Evolutionary conservation across 2,888 invertebrate genomes (phyloP).

Genomic region (Monoplex corrugatus): DNA sequence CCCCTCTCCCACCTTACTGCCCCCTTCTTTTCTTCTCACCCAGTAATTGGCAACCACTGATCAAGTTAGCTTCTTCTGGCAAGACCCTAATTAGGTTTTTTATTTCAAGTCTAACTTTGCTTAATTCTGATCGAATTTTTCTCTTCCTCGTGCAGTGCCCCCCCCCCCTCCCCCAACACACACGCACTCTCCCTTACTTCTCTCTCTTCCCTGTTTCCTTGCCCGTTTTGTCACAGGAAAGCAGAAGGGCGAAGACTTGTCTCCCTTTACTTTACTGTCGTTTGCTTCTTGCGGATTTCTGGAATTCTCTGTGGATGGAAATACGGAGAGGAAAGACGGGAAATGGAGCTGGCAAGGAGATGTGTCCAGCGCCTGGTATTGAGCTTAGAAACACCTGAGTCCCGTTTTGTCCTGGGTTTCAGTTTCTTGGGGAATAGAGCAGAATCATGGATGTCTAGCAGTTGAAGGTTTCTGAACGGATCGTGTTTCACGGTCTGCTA

Average conservation of each 20-base stretch:
- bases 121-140: conserved; percentile 40
- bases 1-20: background rate
- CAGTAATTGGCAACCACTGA: conserved; percentile 35
- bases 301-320: conserved; percentile 16
- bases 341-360: conserved; percentile 7
- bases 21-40: conserved; percentile 3
- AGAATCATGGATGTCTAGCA: no score
- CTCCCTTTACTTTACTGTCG: conserved; percentile 30
- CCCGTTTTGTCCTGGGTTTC: background rate
- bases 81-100: conserved; percentile 38
- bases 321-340: background rate
- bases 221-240: background rate
- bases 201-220: background rate
- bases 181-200: no score
- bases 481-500: background rate
- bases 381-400: conserved; percentile 36
- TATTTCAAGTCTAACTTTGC: conserved; percentile 44
- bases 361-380: background rate
- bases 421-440: background rate
- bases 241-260: conserved; percentile 7
- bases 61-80: conserved; percentile 23
- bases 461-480: background rate
- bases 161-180: no score
- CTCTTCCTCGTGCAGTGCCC: background rate
- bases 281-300: conserved; percentile 7